Base-by-base conservation (phyloP, 1,140 invertebrate genomes). In the Bombus pyrosoma region DNA sequence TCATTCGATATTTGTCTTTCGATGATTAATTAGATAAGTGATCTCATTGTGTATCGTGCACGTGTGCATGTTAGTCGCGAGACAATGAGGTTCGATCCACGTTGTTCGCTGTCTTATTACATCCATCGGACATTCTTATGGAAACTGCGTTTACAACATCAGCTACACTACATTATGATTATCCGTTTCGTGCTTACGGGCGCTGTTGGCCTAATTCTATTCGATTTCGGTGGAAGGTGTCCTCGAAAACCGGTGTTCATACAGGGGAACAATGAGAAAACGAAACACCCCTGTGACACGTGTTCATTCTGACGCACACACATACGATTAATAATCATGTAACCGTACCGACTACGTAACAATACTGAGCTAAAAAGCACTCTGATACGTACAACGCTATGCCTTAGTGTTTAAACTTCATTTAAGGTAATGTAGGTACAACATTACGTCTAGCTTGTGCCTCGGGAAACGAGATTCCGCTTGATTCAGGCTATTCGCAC, bases 361-460 rank as follows among this genome's bases (percentile, higher is more conserved):
- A 59, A 68, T 68, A 85, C 47, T 39, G 83, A 81, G 71, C 83
- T 74, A 72, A 72, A 59, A 80, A 71, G 41, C 83, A 62, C 32
- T 85, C 68, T 39, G 74, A 72, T 39, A 53, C 76, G 12, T 62
- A 34, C 18, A 53, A 72, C 68, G 47, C 32, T 85, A 64, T 68
- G 73, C 59, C 39, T 86, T 83, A 72, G 1, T 25, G 15, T 47
- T 73, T 80, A 81, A 79, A 62, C 71, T 68, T 62, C n/a, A 77
- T 69, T 69, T 47, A 66, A 82, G 18, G 59, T 78, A 72, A 62
- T 9, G n/a, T 81, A 83, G n/a, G 74, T 81, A 83, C 39, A 74
- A 85, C 62, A 28, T 57, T 81, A 85, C 37, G 13, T 85, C 72
- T 85, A 81, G 59, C 86, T 87, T 85, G 75, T 85, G 82, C 74